Evolutionary conservation across 2,797 vertebrate species (phyloP), one percentile per base, ranked within the genome.

Genomic region (Hypotaenidia philippensis): DNA sequence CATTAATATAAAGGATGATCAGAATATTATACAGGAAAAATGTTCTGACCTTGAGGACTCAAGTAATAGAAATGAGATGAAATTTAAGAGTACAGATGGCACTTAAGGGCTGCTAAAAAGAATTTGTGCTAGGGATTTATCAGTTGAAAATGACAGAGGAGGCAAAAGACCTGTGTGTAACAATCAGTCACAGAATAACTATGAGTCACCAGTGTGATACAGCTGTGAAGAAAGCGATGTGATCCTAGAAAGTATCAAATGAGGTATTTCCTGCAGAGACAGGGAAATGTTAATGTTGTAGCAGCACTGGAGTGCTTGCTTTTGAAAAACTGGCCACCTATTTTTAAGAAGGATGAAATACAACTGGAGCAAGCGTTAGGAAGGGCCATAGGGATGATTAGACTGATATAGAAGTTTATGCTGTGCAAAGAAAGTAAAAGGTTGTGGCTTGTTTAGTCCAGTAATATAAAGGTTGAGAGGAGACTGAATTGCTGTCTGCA

Each of bases 41-140:
- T 91, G 32, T 82, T 88, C 80, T 95, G 74, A 88, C 83, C 90
- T 91, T 88, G 83, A 86, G 57, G 76, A 91, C 72, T 71, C 72
- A 65, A 91, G 91, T 90, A 91, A 90, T 93, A 94, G 85, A 90
- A 94, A 69, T 63, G 69, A 83, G 77, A 90, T 91, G 22, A 90
- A 94, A 96, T 96, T 83, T 93, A 95, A 90, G 85, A 88, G 64
- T 76, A 84, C 4, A 2, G 70, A 72, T 86, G n/a, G 59, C 65
- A 88, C 72, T 93, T 95, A 72, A 78, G 50, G 69, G 50, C 79
- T 94, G 85, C 86, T 94, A 57, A 79, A 93, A 93, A 81, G 85
- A 93, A 90, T 94, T 93, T 94, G 74, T 95, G 38, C 72, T 44
- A 40, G 53, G 83, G 69, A 88, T 72, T 89, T 94, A 88, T 10